Conservation (phyloP, 2,797 vertebrate species). For the Poeciliopsis paucimaculata region DNA sequence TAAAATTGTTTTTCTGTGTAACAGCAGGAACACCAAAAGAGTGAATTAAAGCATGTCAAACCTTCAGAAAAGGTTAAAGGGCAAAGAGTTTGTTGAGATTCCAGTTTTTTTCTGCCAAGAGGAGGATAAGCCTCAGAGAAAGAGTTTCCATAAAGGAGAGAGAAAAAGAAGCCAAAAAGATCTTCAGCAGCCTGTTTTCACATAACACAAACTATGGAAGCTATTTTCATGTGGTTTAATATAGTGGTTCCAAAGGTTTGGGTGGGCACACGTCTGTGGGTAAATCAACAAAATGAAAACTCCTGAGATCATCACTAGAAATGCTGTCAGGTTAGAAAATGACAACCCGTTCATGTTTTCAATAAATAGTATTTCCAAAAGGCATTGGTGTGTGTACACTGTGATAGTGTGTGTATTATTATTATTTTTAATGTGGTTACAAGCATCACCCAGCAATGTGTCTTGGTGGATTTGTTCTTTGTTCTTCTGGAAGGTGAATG, state of each 20-base stretch:
- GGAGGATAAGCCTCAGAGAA: neutral
- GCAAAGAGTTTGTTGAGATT: conserved; percentile 12
- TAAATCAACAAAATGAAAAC: neutral
- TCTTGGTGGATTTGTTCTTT: neutral
- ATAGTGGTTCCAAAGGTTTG: neutral
- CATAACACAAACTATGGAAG: neutral
- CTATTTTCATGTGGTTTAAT: neutral
- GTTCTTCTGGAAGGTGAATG: neutral
- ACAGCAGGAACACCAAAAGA: conserved; percentile 34
- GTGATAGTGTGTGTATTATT: neutral
- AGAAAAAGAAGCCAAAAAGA: neutral
- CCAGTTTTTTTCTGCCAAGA: neutral
- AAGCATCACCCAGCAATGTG: neutral
- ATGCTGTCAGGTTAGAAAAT: neutral
- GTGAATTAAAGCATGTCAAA: conserved; percentile 35
- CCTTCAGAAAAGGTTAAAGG: conserved; percentile 43
- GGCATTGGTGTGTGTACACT: neutral
- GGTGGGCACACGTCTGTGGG: neutral
- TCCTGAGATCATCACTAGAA: neutral
- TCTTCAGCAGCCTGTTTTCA: neutral
- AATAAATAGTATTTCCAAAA: too few relatives aligned
- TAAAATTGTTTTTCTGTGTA: conserved; percentile 52
- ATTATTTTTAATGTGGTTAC: neutral
- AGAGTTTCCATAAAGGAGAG: neutral
- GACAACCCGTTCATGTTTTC: neutral